Percentiles rank a stretch among this genome's conserved stretches.
phyloP scores from a whole-genome alignment of 2,113 vertebrate genomes.

The Nettapus auritus region DNA sequence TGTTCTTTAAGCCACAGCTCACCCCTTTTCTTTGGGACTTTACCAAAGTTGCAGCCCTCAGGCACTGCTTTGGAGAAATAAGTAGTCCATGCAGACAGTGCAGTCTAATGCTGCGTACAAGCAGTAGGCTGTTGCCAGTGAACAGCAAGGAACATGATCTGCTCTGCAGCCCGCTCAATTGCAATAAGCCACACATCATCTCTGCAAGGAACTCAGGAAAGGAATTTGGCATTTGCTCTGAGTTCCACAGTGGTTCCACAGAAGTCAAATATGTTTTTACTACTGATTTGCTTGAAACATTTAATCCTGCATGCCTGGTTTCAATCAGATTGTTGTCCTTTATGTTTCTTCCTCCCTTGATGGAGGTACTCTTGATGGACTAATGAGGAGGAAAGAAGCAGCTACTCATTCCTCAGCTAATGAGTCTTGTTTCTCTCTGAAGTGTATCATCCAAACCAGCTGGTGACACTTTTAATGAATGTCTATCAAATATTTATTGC shows the following conservation, averaged over 20 bases:
- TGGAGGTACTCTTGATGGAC: background rate
- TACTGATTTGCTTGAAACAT: background rate
- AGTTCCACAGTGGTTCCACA: background rate
- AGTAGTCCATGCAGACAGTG: background rate
- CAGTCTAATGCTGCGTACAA: background rate
- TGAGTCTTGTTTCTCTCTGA: background rate
- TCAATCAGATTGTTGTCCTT: background rate
- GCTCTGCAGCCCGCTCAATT: background rate
- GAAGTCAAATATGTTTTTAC: background rate
- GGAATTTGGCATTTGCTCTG: background rate
- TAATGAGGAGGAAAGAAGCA: constrained; percentile 9
- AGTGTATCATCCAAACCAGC: constrained; percentile 13
- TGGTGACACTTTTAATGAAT: constrained; percentile 21
- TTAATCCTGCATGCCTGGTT: background rate
- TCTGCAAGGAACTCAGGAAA: background rate
- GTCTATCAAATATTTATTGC: constrained; percentile 27
- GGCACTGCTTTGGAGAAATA: background rate
- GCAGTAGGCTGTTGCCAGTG: background rate
- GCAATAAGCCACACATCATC: background rate
- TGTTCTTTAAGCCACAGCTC: background rate
- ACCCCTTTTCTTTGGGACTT: background rate
- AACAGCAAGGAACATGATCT: background rate
- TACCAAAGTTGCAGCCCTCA: background rate
- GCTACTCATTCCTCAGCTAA: constrained; percentile 14
- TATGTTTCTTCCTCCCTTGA: background rate